Base-by-base conservation (phyloP, 2,113 vertebrate species). In the Albula glossodonta region DNA sequence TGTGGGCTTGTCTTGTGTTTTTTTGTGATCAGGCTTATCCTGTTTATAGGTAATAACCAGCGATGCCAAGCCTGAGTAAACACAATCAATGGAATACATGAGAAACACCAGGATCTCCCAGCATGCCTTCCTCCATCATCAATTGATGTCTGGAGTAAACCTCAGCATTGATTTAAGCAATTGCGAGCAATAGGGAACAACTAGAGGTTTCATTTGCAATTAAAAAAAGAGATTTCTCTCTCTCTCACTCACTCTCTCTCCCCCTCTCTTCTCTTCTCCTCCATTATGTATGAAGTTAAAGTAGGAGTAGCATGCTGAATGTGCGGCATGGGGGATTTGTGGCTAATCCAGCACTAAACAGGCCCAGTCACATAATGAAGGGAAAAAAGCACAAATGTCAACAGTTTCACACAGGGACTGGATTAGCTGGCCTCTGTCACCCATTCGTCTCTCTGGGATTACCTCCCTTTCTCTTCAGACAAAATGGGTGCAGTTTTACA, bases 201-300 rank as follows among this genome's bases (percentile, higher is more conserved):
- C 80, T 83, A 11, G 51, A 95, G 95, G 95, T 95, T 94, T 56
- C 53, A 56, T 88, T 88, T 95, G 94, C 94, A 91, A 84, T 25
- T 87, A 88, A 91, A 90, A 90, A 91, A 90, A 89, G 92, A 56
- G 93, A 91, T 91, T 51, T 78, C 15, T 9, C 51, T 81, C 84
- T 83, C 63, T 83, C 86, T 51, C 88, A 86, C 90, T 91, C 90
- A 93, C 94, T 95, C 94, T 96, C 95, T 94, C 94, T 95, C 96
- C 95, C 94, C 96, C 93, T 81, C 96, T 96, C 97, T 98, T 98
- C 98, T 97, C 96, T 96, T 96, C 97, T 99, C 97, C 99, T 99
- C 96, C 97, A 99, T 99, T 98, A 99, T 99, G 98, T 97, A 99
- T 99, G 98, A 98, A 96, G 97, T 97, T 97, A 99, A 98, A 98